Evolutionary conservation across 2,888 invertebrate species (phyloP).

Genomic region (Camptogramma bilineatum): DNA sequence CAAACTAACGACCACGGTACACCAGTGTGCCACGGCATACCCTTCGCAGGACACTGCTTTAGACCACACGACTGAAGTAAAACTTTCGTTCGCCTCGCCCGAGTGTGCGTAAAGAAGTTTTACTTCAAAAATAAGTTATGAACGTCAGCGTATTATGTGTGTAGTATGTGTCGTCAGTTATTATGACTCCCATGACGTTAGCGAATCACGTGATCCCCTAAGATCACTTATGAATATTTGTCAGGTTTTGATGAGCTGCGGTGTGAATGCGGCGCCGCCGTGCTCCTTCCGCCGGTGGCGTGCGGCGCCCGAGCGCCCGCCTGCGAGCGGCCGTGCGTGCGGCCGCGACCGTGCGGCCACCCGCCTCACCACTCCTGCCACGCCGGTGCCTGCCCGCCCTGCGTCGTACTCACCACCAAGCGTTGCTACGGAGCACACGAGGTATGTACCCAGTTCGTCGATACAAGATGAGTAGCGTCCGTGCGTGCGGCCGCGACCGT

Average conservation of each 20-base stretch:
- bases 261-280: constrained; percentile 95
- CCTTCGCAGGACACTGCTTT: no score
- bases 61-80: no score
- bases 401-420: constrained; percentile 14
- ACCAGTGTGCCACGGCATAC: no score
- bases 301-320: constrained; percentile 95
- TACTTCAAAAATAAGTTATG: no score
- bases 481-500: constrained; percentile 91
- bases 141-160: no score
- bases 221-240: not conserved
- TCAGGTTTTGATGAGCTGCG: constrained; percentile 93
- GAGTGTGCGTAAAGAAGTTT: no score
- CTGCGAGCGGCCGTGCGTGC: constrained; percentile 91
- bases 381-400: constrained; percentile 53
- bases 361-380: constrained; percentile 95
- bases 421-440: constrained; percentile 90
- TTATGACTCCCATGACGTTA: no score
- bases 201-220: no score
- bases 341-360: constrained; percentile 92
- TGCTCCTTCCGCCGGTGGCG: constrained; percentile 95
- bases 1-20: no score
- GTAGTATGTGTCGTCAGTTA: no score
- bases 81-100: no score
- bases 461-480: constrained; percentile 70
- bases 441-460: constrained; percentile 87